Percentiles rank a stretch among this genome's conserved stretches.
Conservation (phyloP, 2,113 vertebrate genomes). For the Piprites chloris region DNA sequence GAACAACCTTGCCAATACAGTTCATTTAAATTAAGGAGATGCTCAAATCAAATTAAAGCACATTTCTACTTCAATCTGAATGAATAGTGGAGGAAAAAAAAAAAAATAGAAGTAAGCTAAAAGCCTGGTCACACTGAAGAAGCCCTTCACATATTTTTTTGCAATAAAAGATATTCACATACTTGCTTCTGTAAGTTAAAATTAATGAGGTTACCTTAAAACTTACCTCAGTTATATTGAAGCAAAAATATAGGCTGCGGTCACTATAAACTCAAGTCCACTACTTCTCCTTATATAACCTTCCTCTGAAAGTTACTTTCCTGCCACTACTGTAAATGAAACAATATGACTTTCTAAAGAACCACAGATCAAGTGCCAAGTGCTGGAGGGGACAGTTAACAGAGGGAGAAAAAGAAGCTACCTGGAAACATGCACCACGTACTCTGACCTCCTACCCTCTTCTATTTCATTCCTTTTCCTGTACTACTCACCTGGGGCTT, state of each 20-base stretch:
- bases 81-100: rapidly evolving
- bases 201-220: not conserved
- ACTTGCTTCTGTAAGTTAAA: not conserved
- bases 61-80: not conserved
- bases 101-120: not conserved
- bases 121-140: not conserved
- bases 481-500: not conserved
- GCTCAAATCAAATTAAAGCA: not conserved
- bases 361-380: conserved; percentile 8
- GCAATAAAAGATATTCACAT: not conserved
- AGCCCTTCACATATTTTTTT: not conserved
- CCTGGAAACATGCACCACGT: not conserved
- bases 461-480: not conserved
- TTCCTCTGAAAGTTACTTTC: not conserved
- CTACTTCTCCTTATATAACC: not conserved
- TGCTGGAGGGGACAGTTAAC: conserved; percentile 29
- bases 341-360: not conserved
- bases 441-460: not conserved
- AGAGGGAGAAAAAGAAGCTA: not conserved
- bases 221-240: not conserved
- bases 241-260: not conserved
- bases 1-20: not conserved
- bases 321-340: not conserved
- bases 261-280: not conserved
- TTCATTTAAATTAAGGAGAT: not conserved